Base-by-base conservation (phyloP, 1,140 invertebrate species). In the Mesaphorura yosii region DNA sequence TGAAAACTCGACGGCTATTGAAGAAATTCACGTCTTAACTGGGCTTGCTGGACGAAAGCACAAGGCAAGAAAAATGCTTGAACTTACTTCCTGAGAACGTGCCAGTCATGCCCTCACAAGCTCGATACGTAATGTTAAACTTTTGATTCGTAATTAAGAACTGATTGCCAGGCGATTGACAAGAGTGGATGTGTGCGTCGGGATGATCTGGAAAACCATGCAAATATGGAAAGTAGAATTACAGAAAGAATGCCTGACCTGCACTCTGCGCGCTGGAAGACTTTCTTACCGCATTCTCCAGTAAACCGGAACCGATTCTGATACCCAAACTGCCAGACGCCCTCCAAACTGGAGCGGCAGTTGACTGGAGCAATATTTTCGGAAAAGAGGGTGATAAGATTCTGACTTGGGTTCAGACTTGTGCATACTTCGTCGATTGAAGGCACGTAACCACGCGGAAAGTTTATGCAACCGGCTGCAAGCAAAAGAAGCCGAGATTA, bases 81-180 rank as follows among this genome's bases (percentile, higher is more conserved):
- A 34, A 66, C 68, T 71, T 68, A 86, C 84, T 73, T 70, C 88
- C 86, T 70, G 89, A 83, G 69, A 88, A 86, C 2, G 90, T 94
- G 29, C 82, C 86, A 31, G 77, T 73, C 74, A 87, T 83, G 42
- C 84, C 87, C 42, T 78, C 70, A 69, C 93, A 98, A 66, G 82
- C 80, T 54, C 84, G 83, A 67, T 94, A 98, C 6, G 86, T 91
- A 51, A 97, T 91, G 63, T 89, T 88, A 63, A 97, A 97, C 65
- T 95, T 92, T 68, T 96, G 88, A 73, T 97, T 98, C 26, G 90
- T 88, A 59, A 95, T 94, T 37, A 93, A 79, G 70, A 93, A 94
- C 68, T 94, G 86, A 14, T 89, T 91, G 53, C 92, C 93, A 29
- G 92, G 87, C 14, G 84, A 87, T 72, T 97, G 93, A 72, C 93